A percentile compares a stretch with the other conserved stretches of the same genome.
These are phyloP conservation scores for Prunella fulvescens DNA, from an alignment of 2,113 vertebrate species.

Conservation along the genomic window DNA sequence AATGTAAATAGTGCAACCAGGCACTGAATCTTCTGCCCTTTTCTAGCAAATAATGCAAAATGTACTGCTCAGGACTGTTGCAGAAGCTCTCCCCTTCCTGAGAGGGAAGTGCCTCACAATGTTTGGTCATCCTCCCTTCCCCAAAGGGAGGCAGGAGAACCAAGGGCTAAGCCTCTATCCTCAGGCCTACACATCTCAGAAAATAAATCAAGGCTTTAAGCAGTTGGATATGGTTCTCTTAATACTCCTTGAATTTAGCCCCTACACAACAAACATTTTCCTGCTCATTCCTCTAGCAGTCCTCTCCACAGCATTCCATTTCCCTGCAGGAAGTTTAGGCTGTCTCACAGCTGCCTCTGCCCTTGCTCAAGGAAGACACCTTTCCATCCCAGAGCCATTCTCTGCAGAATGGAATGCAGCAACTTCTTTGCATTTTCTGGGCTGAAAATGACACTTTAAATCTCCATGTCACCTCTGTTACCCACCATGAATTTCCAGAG, in stretches of 20 bases:
- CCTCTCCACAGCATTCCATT: not conserved
- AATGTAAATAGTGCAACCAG: not conserved
- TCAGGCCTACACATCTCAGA: not conserved
- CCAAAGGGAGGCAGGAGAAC: not conserved
- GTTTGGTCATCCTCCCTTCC: not conserved
- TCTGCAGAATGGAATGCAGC: not conserved
- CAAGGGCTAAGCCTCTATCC: not conserved
- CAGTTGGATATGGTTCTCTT: not conserved
- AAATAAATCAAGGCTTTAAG: not conserved
- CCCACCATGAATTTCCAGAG: not conserved
- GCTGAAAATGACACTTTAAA: not conserved
- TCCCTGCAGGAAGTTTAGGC: not conserved
- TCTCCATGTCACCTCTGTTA: not conserved
- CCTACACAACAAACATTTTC: not conserved
- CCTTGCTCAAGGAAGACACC: not conserved
- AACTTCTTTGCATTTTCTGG: not conserved
- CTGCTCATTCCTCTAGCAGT: not conserved
- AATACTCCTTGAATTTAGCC: not conserved
- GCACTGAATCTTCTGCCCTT: not conserved
- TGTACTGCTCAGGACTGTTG: rapidly evolving
- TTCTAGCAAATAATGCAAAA: not conserved
- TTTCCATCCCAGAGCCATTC: not conserved
- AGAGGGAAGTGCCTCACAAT: not conserved
- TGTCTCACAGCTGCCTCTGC: not conserved
- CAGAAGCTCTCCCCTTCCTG: not conserved